phyloP scores from a whole-genome alignment of 1,140 invertebrate genomes.

The Nebria ingens region DNA sequence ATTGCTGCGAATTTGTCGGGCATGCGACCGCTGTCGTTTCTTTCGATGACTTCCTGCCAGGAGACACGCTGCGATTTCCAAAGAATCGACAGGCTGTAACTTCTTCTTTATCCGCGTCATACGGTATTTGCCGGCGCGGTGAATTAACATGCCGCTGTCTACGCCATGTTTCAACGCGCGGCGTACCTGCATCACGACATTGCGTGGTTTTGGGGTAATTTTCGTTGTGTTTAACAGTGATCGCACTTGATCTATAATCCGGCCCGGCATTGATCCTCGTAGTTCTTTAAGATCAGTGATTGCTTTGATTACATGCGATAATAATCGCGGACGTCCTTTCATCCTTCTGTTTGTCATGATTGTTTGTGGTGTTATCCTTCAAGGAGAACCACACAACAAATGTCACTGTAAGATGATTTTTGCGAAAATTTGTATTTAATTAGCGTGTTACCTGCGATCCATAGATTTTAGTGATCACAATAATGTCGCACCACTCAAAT shows the following conservation, averaged over 20 bases:
- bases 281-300: conserved; percentile 17
- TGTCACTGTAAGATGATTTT: too few relatives aligned
- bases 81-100: neutral
- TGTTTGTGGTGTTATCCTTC: too few relatives aligned
- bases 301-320: conserved; percentile 18
- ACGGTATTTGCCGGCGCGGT: conserved; percentile 30
- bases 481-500: too few relatives aligned
- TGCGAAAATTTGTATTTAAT: too few relatives aligned
- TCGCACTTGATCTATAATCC: conserved; percentile 18
- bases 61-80: neutral
- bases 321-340: conserved; percentile 12
- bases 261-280: conserved; percentile 14
- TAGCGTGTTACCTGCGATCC: too few relatives aligned
- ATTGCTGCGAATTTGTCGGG: conserved; percentile 10
- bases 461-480: too few relatives aligned
- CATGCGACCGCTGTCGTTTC: neutral
- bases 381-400: too few relatives aligned
- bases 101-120: neutral
- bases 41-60: neutral
- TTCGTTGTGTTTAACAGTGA: conserved; percentile 7
- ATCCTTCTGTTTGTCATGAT: conserved; percentile 11
- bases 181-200: conserved; percentile 26
- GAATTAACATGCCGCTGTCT: conserved; percentile 29
- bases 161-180: conserved; percentile 33
- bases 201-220: conserved; percentile 12